These are phyloP conservation scores for Nemotelus nigrinus DNA, from an alignment of 2,888 invertebrate species.

Conservation along the genomic window DNA sequence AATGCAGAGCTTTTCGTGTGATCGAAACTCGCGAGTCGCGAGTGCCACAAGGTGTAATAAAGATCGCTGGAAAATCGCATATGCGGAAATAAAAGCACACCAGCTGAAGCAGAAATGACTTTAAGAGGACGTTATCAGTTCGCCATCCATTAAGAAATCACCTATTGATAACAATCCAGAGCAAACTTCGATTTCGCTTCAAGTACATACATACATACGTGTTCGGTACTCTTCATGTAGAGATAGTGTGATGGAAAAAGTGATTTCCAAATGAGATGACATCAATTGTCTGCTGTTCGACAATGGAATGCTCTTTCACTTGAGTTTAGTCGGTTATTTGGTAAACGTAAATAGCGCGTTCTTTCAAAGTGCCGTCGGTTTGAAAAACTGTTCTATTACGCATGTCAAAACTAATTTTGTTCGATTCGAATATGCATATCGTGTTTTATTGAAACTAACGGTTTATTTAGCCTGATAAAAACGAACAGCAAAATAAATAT, in stretches of 20 bases:
- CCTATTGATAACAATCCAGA: constrained; percentile 34
- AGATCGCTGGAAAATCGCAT: too few species aligned
- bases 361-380: not conserved
- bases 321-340: constrained; percentile 15
- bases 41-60: too few species aligned
- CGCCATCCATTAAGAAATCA: constrained; percentile 41
- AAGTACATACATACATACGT: not conserved
- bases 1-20: too few species aligned
- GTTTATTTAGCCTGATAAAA: too few species aligned
- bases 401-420: not conserved
- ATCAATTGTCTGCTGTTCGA: constrained; percentile 23
- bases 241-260: constrained; percentile 27
- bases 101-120: too few species aligned
- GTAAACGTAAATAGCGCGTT: not conserved
- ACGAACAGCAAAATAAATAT: not conserved
- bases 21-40: too few species aligned
- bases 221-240: constrained; percentile 3
- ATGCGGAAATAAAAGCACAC: too few species aligned
- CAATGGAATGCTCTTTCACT: not conserved
- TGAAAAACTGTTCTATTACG: not conserved
- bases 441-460: too few species aligned
- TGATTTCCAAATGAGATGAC: constrained; percentile 35
- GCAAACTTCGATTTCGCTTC: constrained; percentile 34
- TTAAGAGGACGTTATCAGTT: constrained; percentile 39
- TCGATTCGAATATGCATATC: not conserved